Evolutionary conservation across 1,140 invertebrate species (phyloP).

Genomic region (Polyergus mexicanus): DNA sequence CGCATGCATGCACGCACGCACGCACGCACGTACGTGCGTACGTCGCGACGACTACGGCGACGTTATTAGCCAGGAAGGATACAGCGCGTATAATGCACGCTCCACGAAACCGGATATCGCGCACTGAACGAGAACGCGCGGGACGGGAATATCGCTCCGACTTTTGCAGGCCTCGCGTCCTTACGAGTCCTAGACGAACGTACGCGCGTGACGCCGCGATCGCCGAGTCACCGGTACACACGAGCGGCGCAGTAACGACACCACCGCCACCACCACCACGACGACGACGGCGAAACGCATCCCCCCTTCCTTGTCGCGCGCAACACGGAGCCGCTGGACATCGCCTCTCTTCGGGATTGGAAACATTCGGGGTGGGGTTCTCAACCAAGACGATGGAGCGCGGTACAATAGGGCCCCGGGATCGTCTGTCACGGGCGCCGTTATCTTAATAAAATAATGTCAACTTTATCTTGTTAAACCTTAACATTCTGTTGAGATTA

Average conservation of each 20-base stretch:
- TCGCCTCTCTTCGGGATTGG: constrained; percentile 75
- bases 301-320: constrained; percentile 66
- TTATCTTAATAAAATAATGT: background rate
- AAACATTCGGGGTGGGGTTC: constrained; percentile 74
- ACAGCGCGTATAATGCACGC: constrained; percentile 6
- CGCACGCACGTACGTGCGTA: constrained; percentile 57
- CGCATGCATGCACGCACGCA: constrained; percentile 48
- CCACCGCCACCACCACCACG: too few relatives aligned
- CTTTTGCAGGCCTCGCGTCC: background rate
- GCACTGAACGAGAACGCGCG: background rate
- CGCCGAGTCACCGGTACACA: constrained; percentile 56
- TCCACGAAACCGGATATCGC: background rate
- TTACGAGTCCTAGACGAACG: constrained; percentile 38
- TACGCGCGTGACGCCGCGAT: constrained; percentile 49
- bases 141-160: background rate
- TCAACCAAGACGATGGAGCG: constrained; percentile 64
- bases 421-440: background rate
- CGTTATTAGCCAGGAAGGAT: background rate
- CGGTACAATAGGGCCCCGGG: constrained; percentile 9
- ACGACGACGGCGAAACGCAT: constrained; percentile 64
- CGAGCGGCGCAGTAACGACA: constrained; percentile 66
- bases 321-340: constrained; percentile 74
- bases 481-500: too few relatives aligned
- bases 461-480: too few relatives aligned
- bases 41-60: constrained; percentile 37